phyloP scores from a whole-genome alignment of 2,113 vertebrate species.

The Nestor notabilis region DNA sequence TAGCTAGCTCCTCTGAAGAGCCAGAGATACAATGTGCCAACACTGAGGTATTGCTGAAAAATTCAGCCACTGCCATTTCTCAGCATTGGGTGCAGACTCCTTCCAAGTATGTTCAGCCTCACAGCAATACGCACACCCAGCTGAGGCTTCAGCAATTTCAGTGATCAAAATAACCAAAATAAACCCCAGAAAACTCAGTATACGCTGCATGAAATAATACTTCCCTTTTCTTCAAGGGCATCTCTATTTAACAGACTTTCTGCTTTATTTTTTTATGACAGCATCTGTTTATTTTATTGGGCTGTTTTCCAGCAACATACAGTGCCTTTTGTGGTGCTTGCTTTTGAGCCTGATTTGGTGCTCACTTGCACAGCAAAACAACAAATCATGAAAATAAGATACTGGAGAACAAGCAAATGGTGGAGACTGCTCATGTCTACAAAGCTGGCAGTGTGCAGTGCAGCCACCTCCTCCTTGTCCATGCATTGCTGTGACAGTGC shows the following conservation, averaged over 20 bases:
- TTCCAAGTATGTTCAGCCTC: neutral
- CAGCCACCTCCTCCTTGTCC: fast-evolving
- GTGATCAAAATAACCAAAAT: neutral
- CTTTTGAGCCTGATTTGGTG: neutral
- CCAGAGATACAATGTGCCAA: neutral
- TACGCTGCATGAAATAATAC: neutral
- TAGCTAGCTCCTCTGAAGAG: neutral
- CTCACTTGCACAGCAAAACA: neutral
- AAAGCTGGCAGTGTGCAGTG: fast-evolving
- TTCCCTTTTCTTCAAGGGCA: neutral
- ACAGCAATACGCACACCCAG: fast-evolving
- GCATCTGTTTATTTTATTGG: neutral
- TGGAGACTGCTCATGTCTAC: fast-evolving
- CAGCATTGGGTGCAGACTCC: fast-evolving
- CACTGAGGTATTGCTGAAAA: neutral
- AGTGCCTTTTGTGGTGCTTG: fast-evolving
- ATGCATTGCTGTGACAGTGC: fast-evolving
- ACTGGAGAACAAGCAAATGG: neutral
- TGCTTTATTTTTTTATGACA: neutral
- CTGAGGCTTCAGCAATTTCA: neutral
- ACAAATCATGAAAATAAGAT: neutral
- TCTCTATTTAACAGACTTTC: neutral
- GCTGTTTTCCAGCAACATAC: neutral
- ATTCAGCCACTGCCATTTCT: neutral
- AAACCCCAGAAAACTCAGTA: neutral